Base-by-base conservation (phyloP, 2,113 vertebrate genomes). In the Zosterops japonicus region DNA sequence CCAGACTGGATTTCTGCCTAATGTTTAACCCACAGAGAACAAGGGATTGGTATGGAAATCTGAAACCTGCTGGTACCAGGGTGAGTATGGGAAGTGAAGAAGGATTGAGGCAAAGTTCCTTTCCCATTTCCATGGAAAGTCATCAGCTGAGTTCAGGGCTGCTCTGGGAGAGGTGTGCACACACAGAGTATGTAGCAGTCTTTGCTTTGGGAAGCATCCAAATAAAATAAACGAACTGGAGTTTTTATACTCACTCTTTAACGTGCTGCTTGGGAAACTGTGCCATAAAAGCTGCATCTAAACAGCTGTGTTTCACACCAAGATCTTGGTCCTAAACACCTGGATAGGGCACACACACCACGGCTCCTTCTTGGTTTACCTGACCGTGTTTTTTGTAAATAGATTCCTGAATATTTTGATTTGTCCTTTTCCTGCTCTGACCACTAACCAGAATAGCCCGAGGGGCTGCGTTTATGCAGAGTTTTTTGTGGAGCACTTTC, bases 191-290 rank as follows among this genome's bases (percentile, higher is more conserved):
- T 18, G 57, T 8, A 87, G 79, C 79, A 85, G 28, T 77, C 91
- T 95, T 97, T 96, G 71, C 82, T 94, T 93, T 95, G 87, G 93
- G 75, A 95, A 76, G 79, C 63, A 88, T 95, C 84, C 94, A 96
- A 95, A 41, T 65, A 87, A 94, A 94, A 93, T 74, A 94, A 95
- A 89, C 33, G 55, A 94, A 63, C 64, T 60, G 53, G 53, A 89
- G 59, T 65, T 91, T 94, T 93, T 84, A 94, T 50, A 35, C 50
- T 41, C 12, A 4, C 41, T 82, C 44, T 82, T 89, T 82, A 93
- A 77, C 71, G 44, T 22, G 79, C 79, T 92, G 85, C 88, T 94
- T 89, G 59, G 76, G 93, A 67, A 95, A 86, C 55, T 16, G 59
- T 36, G 68, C 49, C 42, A 41, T 85, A 92, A 96, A 90, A 88